Evolutionary conservation across 2,797 vertebrate species (phyloP), one percentile per base, ranked within the genome.

Genomic region (Thunnus albacares): DNA sequence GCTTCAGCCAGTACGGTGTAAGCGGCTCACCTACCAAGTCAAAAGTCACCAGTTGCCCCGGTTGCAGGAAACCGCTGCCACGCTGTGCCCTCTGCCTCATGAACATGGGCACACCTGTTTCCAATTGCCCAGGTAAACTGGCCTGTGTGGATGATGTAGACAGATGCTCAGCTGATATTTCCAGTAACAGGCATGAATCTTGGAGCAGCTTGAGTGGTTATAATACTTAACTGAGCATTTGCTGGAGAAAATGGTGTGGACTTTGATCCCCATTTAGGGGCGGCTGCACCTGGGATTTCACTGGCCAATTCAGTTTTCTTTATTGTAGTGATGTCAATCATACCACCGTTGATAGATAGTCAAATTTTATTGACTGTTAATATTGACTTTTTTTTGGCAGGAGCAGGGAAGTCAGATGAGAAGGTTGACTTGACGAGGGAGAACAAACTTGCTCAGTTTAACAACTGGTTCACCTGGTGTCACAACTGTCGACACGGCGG

Each of bases 391-490:
- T 64, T 6, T 67, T 87, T 49, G 49, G 20, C 87, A 99, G 98
- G 97, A 89, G 95, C 96, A 26, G 97, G 97, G 55, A 99, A 98
- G 91, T 97, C 97, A 0, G 98, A 99, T 43, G 98, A 99, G 94
- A 99, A 98, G 91, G 96, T 97, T n/a, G 97, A 98, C 91, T 95
- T 99, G 66, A 98, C 97, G 68, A 97, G 98, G 91, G 98, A 99
- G 93, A 99, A 99, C 94, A 99, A 99, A 92, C 93, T 99, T 13
- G 97, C 98, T 57, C 98, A 99, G 80, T 99, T 99, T 91, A 99
- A 98, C 94, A 99, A 99, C 94, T 99, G 98, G 98, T 99, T 99
- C 94, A 99, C 98, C 45, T 99, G 98, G 98, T 99, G 98, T 88
- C 98, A 99, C 93, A 99, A 99, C 88, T 99, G 98, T 86, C 97